Evolutionary conservation across 2,113 vertebrate species (phyloP), one percentile per base, ranked within the genome.

Genomic region (Percina caprodes): DNA sequence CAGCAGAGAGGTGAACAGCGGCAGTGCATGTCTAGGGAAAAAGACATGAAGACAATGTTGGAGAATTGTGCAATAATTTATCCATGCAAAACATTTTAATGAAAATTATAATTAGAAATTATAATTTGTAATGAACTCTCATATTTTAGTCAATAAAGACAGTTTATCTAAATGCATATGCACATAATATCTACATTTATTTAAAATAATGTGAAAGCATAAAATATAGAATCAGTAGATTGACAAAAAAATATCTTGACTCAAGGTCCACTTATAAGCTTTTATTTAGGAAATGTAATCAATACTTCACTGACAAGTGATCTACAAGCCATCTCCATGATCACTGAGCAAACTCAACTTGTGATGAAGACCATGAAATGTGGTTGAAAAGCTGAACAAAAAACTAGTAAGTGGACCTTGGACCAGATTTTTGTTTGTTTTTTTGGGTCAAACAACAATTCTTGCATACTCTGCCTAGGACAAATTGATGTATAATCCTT

Each of bases 1-100:
- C 84, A 99, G 94, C 74, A 99, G 96, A 0, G 98, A 99, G 60
- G 98, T 99, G 92, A 99, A 99, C 66, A 99, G 96, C 0, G 98
- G 98, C 59, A 99, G 95, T 0, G 98, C 97, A 0, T 99, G 98
- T 85, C 98, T 99, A 84, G 5, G 45, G 65, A 60, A 35, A 56
- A 70, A 77, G 13, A 66, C 1, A 62, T 8, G 1, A 0, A 56
- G 9, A 66, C 42, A 3, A 18, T 15, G 48, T 86, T 21, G 66
- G 0, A 4, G 8, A 73, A 69, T 59, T 13, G 14, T 14, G 19
- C 23, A n/a, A 59, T 21, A 54, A 69, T 52, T 15, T 16, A 21
- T 3, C 21, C 0, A 16, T 6, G 42, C 4, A 23, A 51, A 48
- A 35, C 16, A 9, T n/a, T 23, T 55, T 16, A 21, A 63, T 42